phyloP scores from a whole-genome alignment of 2,888 invertebrate genomes.

The Neocrepidodera transversa region DNA sequence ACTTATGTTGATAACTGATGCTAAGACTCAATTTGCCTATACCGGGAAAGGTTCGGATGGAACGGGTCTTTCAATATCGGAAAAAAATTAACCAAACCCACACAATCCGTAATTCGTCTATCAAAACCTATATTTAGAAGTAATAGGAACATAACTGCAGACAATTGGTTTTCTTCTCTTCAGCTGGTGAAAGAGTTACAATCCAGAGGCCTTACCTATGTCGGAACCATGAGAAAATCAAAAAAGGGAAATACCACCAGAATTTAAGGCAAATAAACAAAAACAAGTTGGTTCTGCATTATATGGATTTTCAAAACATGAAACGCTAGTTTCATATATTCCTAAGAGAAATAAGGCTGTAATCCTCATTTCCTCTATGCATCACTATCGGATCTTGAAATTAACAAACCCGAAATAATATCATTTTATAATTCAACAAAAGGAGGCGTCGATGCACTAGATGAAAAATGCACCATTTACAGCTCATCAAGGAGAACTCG shows the following conservation, averaged over 20 bases:
- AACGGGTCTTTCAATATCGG: slow-evolving; percentile 34
- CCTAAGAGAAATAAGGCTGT: too few species aligned
- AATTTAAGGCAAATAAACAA: too few species aligned
- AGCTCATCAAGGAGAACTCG: too few species aligned
- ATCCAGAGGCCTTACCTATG: neutral
- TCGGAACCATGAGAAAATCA: neutral
- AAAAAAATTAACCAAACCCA: slow-evolving; percentile 18
- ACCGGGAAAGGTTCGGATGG: slow-evolving; percentile 48
- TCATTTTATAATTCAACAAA: neutral
- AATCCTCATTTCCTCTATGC: neutral
- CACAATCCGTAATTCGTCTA: slow-evolving; percentile 6
- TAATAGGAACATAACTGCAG: neutral
- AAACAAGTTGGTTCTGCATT: neutral
- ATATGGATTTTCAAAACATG: slow-evolving; percentile 1
- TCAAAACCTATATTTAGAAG: neutral
- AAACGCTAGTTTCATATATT: slow-evolving; percentile 1
- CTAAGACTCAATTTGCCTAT: slow-evolving; percentile 32
- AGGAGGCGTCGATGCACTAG: too few species aligned
- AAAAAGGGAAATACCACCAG: neutral
- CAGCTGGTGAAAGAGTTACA: neutral
- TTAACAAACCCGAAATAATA: neutral
- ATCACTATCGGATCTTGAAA: neutral
- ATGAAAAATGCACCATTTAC: too few species aligned
- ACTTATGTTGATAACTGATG: neutral
- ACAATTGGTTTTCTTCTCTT: too few species aligned